A percentile compares a stretch with the other conserved stretches of the same genome.
Conservation (phyloP, 2,113 vertebrate species). For the Phylloscopus whistleri region DNA sequence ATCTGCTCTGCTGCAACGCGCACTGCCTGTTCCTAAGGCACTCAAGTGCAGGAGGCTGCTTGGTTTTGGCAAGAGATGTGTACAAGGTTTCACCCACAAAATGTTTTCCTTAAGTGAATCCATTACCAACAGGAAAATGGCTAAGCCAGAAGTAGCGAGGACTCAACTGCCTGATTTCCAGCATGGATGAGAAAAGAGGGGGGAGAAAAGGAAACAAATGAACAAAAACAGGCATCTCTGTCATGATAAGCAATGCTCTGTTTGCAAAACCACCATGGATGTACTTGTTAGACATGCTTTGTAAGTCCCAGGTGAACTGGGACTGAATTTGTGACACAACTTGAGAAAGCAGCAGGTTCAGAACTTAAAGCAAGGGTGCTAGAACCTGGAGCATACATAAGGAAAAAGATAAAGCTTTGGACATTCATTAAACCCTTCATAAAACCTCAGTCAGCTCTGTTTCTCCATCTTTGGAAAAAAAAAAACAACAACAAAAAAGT, state of each 20-base stretch:
- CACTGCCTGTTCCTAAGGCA: not conserved
- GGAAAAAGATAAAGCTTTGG: not conserved
- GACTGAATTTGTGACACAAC: not conserved
- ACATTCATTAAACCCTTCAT: not conserved
- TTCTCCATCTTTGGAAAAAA: not conserved
- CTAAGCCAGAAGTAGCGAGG: not conserved
- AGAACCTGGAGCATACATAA: not conserved
- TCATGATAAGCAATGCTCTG: not conserved
- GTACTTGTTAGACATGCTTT: not conserved
- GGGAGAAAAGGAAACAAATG: not conserved
- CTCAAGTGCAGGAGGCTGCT: not conserved
- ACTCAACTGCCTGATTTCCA: not conserved
- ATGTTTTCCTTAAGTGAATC: not conserved
- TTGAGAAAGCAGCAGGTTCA: slow-evolving; percentile 1
- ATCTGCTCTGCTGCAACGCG: not conserved
- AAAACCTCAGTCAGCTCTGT: not conserved
- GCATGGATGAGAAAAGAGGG: not conserved
- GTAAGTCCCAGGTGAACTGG: not conserved
- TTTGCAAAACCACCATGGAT: not conserved
- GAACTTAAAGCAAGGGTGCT: not conserved
- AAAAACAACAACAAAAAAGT: not conserved
- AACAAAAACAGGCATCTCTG: not conserved
- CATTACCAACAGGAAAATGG: not conserved
- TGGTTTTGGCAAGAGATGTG: not conserved
- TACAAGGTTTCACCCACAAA: not conserved